Base-by-base conservation (phyloP, 2,888 invertebrate genomes). In the Phasia obesa region DNA sequence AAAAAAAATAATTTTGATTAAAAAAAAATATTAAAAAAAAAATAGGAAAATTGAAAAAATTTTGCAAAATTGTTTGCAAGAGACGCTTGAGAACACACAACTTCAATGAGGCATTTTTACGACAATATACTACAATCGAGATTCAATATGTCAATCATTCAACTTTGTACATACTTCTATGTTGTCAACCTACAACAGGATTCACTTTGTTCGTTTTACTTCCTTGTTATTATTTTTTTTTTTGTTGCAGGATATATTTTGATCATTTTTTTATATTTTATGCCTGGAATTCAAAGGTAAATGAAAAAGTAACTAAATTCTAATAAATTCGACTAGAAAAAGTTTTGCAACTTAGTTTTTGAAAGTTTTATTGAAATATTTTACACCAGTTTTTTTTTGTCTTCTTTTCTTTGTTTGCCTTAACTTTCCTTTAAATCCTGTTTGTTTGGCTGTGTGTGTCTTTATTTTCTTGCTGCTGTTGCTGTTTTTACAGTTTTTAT, bases 321-420 rank as follows among this genome's bases (percentile, higher is more conserved):
- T 42, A 31, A 44, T 64, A 81, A 69, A 73, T 70, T 70, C 17
- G 44, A n/a, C 27, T 27, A 51, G 47, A 71, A 60, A 79, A 79
- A 71, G 53, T 79, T 69, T 38, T 17, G 9, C 35, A 83, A 75
- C 60, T 69, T 60, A 67, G 64, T 71, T 79, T 75, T 69, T 53
- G 11, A 60, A 83, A 83, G 79, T 83, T 83, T 83, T 67, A 71
- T 71, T 79, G 83, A 76, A 83, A 76, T 76, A 71, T 35, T 62
- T 71, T 71, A 38, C 53, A 44, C 44, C 71, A 70, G 64, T 70
- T 57, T 57, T 47, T 49, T 13, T 47, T n/a, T 19, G 4, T 47
- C 11, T 35, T 27, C n/a, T 57, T 47, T n/a, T n/a, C n/a, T n/a
- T n/a, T n/a, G n/a, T n/a, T 44, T 11, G 5, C 51, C 13, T 23